Conservation (phyloP, 2,797 vertebrate species). For the Poliocrania exsul region DNA sequence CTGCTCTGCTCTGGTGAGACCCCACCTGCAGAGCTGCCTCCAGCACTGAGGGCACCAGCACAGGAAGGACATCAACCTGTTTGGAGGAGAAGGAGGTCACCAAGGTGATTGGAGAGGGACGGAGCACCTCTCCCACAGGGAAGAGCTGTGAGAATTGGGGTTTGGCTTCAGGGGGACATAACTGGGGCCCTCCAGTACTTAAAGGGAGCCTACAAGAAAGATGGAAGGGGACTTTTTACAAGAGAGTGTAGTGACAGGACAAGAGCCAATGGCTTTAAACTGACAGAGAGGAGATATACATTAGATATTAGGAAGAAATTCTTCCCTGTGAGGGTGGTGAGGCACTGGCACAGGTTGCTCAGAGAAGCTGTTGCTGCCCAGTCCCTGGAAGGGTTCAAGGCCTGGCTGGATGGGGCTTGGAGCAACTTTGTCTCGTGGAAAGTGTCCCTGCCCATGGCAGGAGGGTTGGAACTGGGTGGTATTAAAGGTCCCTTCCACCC, state of each 20-base stretch:
- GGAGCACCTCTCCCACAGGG: background rate
- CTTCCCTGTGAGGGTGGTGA: background rate
- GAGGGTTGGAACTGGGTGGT: background rate
- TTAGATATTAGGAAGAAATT: background rate
- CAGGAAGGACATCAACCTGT: background rate
- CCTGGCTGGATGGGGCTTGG: background rate
- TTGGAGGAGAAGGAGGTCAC: background rate
- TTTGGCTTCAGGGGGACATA: background rate
- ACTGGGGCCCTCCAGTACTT: background rate
- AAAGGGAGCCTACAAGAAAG: background rate
- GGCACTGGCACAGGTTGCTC: background rate
- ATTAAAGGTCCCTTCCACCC: background rate
- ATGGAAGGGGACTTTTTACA: background rate
- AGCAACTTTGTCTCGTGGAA: background rate
- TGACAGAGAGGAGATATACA: background rate
- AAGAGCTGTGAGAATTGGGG: background rate
- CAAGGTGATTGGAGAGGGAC: background rate
- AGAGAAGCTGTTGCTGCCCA: background rate
- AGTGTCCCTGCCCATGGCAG: background rate
- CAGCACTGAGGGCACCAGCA: background rate
- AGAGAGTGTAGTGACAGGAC: background rate
- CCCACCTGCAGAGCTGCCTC: background rate
- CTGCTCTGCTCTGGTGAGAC: background rate
- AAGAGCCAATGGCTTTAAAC: background rate
- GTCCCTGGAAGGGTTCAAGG: background rate